A percentile compares a stretch with the other conserved stretches of the same genome.
Conservation (phyloP, 1,140 invertebrate genomes). For the Drosophila suzukii region DNA sequence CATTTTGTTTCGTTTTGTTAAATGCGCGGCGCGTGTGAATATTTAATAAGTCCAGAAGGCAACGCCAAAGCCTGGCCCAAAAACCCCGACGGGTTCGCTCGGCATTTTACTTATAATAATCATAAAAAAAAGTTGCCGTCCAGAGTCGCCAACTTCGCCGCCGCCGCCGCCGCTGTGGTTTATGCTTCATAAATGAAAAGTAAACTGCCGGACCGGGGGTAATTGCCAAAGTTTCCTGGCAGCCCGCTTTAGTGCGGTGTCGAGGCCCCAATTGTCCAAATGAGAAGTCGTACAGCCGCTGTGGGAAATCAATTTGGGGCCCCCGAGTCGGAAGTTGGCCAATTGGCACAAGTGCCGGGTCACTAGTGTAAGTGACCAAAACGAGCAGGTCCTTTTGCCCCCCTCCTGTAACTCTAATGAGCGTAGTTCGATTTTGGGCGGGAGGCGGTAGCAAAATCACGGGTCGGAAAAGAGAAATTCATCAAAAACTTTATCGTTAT, state of each 20-base stretch:
- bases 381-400: slow-evolving; percentile 18
- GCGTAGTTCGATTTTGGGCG: slow-evolving; percentile 27
- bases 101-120: slow-evolving; percentile 79
- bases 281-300: slow-evolving; percentile 55
- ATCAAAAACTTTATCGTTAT: slow-evolving; percentile 41
- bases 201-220: slow-evolving; percentile 72
- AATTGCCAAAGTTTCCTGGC: slow-evolving; percentile 79
- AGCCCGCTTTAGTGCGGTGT: slow-evolving; percentile 60
- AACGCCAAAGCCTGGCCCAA: slow-evolving; percentile 5
- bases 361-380: slow-evolving; percentile 44
- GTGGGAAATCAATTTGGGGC: slow-evolving; percentile 76
- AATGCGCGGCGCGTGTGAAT: slow-evolving; percentile 83
- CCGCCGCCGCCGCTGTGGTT: slow-evolving; percentile 51
- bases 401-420: slow-evolving; percentile 11
- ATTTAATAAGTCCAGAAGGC: slow-evolving; percentile 75
- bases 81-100: slow-evolving; percentile 28
- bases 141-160: slow-evolving; percentile 57
- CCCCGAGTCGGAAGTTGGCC: slow-evolving; percentile 55
- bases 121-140: slow-evolving; percentile 74
- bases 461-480: slow-evolving; percentile 13
- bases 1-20: slow-evolving; percentile 74
- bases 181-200: slow-evolving; percentile 72
- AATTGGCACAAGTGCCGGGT: slow-evolving; percentile 62
- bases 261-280: slow-evolving; percentile 46
- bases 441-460: background rate